Evolutionary conservation across 2,888 invertebrate genomes (phyloP), one percentile per base, ranked within the genome.

Genomic region (Falcaria lacertinaria): DNA sequence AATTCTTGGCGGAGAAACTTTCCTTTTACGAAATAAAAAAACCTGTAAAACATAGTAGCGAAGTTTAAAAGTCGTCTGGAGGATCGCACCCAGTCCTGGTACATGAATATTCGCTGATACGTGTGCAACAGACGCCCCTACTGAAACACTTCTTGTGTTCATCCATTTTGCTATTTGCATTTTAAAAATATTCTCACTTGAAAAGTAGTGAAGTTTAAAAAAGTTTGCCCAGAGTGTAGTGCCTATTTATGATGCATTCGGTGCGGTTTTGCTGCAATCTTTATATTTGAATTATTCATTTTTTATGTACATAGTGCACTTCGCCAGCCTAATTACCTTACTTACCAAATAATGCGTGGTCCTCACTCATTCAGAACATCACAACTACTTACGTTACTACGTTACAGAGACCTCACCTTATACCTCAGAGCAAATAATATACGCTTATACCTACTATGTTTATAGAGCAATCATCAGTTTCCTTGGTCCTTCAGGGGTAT

Each of bases 21-120:
- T 22, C 16, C 14, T 22, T 15, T 22, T 22, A 22, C 14, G 37
- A 14, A 37, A 11, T 17, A 22, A 37, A 36, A 36, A 35, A 37
- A 22, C 8, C 28, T 28, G 22, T 14, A 13, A 15, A 22, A 22
- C 22, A 13, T 28, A 22, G 17, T 7, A 19, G n/a, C n/a, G n/a
- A n/a, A 37, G 37, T 37, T 37, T 37, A 15, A 41, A 54, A 55
- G 47, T 58, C 47, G 46, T 42, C 34, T 33, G 42, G 52, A 59
- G 58, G 51, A 50, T 54, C 45, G 50, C 55, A 54, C 59, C 54
- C 54, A 55, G 50, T 47, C 47, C 47, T 48, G 58, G 50, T 42
- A 57, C 62, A 66, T 72, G 68, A 69, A 71, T 71, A 69, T 65
- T 72, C 60, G 47, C 57, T 60, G 62, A 66, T 66, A 59, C 64